Percentiles rank a stretch among this genome's conserved stretches.
phyloP scores from a whole-genome alignment of 2,888 invertebrate genomes.

The Drosophila yooni region DNA sequence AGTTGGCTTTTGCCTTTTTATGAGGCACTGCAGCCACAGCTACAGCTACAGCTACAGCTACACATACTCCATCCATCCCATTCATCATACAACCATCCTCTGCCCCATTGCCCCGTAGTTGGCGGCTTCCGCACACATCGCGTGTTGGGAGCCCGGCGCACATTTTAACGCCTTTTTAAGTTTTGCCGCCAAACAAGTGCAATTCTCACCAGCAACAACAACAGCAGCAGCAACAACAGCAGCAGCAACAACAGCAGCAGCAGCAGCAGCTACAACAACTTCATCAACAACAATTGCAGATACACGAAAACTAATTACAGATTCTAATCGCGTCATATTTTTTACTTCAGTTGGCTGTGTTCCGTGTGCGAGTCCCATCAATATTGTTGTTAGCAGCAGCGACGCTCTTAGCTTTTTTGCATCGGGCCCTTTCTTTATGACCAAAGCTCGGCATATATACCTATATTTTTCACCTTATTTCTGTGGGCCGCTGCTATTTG shows the following conservation, averaged over 20 bases:
- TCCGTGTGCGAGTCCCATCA: constrained; percentile 80
- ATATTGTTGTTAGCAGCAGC: constrained; percentile 53
- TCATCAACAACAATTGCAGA: constrained; percentile 75
- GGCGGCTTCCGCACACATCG: constrained; percentile 67
- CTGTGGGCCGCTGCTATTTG: constrained; percentile 41
- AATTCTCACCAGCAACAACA: constrained; percentile 65
- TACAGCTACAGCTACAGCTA: constrained; percentile 14
- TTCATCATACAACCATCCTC: constrained; percentile 49
- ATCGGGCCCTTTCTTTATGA: constrained; percentile 7
- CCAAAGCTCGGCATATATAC: constrained; percentile 11
- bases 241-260: constrained; percentile 26
- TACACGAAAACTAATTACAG: constrained; percentile 82
- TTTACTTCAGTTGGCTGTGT: constrained; percentile 56
- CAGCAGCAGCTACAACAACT: constrained; percentile 27
- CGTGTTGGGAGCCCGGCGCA: constrained; percentile 70
- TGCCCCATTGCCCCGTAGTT: constrained; percentile 28
- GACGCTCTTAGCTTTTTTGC: neutral
- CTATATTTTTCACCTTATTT: constrained; percentile 49
- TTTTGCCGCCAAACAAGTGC: constrained; percentile 80
- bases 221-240: constrained; percentile 14
- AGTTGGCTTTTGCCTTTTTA: constrained; percentile 31
- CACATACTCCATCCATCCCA: constrained; percentile 19
- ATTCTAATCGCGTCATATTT: constrained; percentile 83
- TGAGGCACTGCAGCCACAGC: constrained; percentile 30
- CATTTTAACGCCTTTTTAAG: constrained; percentile 82